A percentile compares a stretch with the other conserved stretches of the same genome.
These are phyloP conservation scores for Callospermophilus lateralis DNA, from an alignment of 2,113 vertebrate genomes.

Conservation along the genomic window DNA sequence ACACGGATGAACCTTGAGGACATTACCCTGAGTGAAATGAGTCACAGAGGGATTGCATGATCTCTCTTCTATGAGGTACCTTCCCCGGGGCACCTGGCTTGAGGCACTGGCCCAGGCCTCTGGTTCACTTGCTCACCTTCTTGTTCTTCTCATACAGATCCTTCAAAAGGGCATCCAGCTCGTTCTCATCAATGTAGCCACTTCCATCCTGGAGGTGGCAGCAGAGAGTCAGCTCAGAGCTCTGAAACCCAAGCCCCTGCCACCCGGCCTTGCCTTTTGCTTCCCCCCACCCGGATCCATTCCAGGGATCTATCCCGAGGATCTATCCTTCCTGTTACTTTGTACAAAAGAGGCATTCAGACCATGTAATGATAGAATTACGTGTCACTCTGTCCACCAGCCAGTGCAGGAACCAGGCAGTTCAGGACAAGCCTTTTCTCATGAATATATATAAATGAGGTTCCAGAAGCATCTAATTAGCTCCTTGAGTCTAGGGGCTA, in stretches of 20 bases:
- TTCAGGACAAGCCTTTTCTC: not conserved
- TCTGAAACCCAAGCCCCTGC: not conserved
- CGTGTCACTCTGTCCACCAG: not conserved
- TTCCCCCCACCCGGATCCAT: not conserved
- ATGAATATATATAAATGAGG: not conserved
- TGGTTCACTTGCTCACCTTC: slow-evolving; percentile 89
- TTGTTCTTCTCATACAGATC: slow-evolving; percentile 97
- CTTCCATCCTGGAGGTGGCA: slow-evolving; percentile 92
- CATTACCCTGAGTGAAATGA: not conserved
- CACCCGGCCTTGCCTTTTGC: too few species aligned
- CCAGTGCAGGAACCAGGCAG: not conserved
- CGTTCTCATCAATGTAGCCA: slow-evolving; percentile 98
- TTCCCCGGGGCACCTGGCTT: not conserved
- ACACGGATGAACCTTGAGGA: not conserved
- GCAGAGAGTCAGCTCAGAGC: not conserved
- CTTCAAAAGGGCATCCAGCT: slow-evolving; percentile 96
- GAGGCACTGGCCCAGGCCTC: not conserved
- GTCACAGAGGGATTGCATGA: not conserved
- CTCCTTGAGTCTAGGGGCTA: not conserved
- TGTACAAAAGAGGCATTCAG: not conserved
- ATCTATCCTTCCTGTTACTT: not conserved
- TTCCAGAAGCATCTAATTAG: not conserved
- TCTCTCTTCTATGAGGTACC: not conserved
- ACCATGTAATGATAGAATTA: accelerated
- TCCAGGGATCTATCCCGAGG: not conserved